Conservation (phyloP, 1,140 invertebrate genomes). For the Drosophila carrolli region DNA sequence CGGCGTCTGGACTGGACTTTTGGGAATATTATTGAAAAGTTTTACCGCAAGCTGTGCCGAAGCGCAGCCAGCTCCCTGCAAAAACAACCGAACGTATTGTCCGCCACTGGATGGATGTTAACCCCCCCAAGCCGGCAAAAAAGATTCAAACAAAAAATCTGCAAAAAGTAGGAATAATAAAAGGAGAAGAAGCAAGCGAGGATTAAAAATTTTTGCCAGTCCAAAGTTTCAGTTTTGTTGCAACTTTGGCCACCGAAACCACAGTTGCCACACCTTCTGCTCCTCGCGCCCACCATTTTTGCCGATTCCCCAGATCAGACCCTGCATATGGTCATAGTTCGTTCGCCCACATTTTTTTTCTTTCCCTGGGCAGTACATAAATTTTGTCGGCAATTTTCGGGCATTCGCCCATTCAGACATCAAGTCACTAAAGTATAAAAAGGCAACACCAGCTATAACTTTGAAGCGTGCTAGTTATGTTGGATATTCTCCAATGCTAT, state of each 20-base stretch:
- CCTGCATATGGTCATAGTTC: conserved; percentile 27
- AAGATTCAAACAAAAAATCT: conserved; percentile 46
- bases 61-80: conserved; percentile 44
- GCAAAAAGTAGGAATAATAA: conserved; percentile 36
- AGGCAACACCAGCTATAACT: conserved; percentile 5
- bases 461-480: background rate
- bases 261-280: conserved; percentile 43
- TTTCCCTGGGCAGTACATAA: conserved; percentile 57
- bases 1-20: conserved; percentile 73
- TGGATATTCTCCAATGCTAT: background rate
- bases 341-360: conserved; percentile 8
- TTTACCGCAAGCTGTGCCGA: conserved; percentile 78
- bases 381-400: conserved; percentile 67
- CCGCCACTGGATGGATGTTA: conserved; percentile 8
- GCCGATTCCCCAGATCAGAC: conserved; percentile 3
- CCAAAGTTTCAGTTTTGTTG: conserved; percentile 77
- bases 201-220: conserved; percentile 61
- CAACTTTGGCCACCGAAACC: conserved; percentile 77
- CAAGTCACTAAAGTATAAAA: conserved; percentile 43
- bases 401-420: conserved; percentile 51
- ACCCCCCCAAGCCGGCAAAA: conserved; percentile 20
- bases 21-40: conserved; percentile 81
- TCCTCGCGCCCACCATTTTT: background rate
- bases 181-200: conserved; percentile 36
- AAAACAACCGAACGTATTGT: conserved; percentile 78